Evolutionary conservation across 2,888 invertebrate species (phyloP), one percentile per base, ranked within the genome.

Genomic region (Microctonus hyperodae): DNA sequence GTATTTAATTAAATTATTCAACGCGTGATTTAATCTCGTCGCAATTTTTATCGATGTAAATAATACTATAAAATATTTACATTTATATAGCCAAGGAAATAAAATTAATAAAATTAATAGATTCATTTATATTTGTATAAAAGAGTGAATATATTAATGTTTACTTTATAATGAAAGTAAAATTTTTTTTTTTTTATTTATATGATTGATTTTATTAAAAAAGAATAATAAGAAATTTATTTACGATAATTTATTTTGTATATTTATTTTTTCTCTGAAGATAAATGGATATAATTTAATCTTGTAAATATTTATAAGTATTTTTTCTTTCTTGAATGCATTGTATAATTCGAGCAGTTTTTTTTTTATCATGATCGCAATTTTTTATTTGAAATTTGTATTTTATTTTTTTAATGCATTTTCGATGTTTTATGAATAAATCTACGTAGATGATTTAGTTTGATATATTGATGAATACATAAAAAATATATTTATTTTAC

Each of bases 281-380:
- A n/a, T 37, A 13, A 37, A 37, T 37, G n/a, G n/a, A n/a, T 3
- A 37, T 37, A 37, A 3, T 37, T 37, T 0, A 37, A 13, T 1
- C n/a, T 25, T 28, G 23, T 28, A 28, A 57, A 35, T 31, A 20
- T 57, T 35, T 57, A 35, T n/a, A 22, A 23, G 9, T 23, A 13
- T 20, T 10, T 65, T 65, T 31, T n/a, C n/a, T n/a, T 28, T 55
- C 23, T 53, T 65, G 53, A 53, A 53, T 44, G 53, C 31, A 59
- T 65, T 60, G 55, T 65, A 44, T 65, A 65, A 60, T 53, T 60
- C 48, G 33, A 20, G 33, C 7, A 23, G 40, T 13, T 40, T 44
- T 60, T 31, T 13, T 40, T 44, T 60, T 31, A 53, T 60, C 31
- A 25, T 53, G 40, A 37, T 65, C 37, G 23, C 28, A 31, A 31